Evolutionary conservation across 2,113 vertebrate species (phyloP).

Genomic region (Vanacampus margaritifer): DNA sequence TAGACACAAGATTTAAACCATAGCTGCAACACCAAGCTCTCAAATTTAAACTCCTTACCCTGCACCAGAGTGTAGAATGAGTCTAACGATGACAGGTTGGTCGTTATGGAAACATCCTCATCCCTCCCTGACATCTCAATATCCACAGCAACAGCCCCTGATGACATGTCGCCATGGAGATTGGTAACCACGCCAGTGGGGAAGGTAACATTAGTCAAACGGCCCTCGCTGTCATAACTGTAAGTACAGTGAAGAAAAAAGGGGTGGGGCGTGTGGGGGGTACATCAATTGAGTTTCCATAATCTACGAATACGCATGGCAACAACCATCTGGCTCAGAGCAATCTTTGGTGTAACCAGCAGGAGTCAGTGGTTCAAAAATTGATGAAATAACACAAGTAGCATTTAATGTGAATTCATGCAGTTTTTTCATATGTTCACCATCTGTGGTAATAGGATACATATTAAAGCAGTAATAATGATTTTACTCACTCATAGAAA

Average conservation of each 20-base stretch:
- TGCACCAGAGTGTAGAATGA: slow-evolving; percentile 97
- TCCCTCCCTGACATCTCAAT: slow-evolving; percentile 93
- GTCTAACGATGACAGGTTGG: slow-evolving; percentile 93
- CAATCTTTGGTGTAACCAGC: not conserved
- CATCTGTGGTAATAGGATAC: not conserved
- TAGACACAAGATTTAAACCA: not conserved
- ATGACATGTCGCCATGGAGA: slow-evolving; percentile 95
- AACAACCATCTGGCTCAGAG: not conserved
- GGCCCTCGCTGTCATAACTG: slow-evolving; percentile 96
- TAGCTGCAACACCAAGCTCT: not conserved
- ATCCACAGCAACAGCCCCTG: slow-evolving; percentile 91
- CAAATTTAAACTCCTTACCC: slow-evolving; percentile 69
- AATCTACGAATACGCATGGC: not conserved
- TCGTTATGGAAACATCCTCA: slow-evolving; percentile 96
- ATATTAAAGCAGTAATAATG: not conserved
- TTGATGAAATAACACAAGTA: not conserved
- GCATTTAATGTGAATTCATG: not conserved
- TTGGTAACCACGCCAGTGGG: slow-evolving; percentile 94
- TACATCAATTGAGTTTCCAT: not conserved
- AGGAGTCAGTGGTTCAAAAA: not conserved
- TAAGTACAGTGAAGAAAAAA: slow-evolving; percentile 15
- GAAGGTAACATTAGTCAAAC: slow-evolving; percentile 95
- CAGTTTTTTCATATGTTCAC: not conserved
- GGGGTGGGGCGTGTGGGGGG: not conserved
- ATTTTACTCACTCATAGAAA: slow-evolving; percentile 90